phyloP scores from a whole-genome alignment of 1,140 invertebrate genomes.

The Anadara kagoshimensis region DNA sequence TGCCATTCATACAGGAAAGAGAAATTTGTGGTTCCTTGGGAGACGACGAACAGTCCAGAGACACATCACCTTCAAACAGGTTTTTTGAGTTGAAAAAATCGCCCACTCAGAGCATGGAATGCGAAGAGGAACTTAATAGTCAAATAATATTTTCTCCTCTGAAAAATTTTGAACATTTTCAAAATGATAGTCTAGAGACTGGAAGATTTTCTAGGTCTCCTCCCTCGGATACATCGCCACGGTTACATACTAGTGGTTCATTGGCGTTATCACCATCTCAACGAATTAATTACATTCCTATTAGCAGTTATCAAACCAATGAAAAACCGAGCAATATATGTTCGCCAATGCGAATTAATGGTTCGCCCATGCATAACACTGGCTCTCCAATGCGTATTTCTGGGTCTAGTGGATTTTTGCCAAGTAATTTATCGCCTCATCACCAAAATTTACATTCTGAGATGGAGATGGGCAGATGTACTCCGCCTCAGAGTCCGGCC shows the following conservation, averaged over 20 bases:
- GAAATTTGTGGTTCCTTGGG: slow-evolving; percentile 31
- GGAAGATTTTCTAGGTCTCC: slow-evolving; percentile 8
- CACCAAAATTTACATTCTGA: neutral
- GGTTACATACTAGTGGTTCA: neutral
- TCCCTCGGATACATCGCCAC: neutral
- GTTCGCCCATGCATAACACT: too few relatives aligned
- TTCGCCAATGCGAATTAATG: neutral
- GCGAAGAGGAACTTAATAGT: slow-evolving; percentile 35
- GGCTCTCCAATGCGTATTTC: too few relatives aligned
- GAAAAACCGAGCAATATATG: neutral
- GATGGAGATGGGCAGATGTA: neutral
- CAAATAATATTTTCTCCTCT: slow-evolving; percentile 38
- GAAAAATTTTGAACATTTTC: neutral
- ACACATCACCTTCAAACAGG: slow-evolving; percentile 28
- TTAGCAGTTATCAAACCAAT: neutral
- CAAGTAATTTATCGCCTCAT: neutral
- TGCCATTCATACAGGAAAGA: slow-evolving; percentile 1
- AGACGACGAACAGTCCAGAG: slow-evolving; percentile 20
- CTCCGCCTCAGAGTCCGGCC: neutral
- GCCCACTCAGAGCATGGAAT: slow-evolving; percentile 25
- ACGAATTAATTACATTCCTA: neutral
- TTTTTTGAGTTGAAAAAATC: slow-evolving; percentile 37
- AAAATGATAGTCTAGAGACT: slow-evolving; percentile 9
- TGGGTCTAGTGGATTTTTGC: too few relatives aligned
- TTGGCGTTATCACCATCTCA: slow-evolving; percentile 6